Percentiles rank a stretch among this genome's conserved stretches.
Conservation (phyloP, 1,140 invertebrate species). For the Calliphora vicina region DNA sequence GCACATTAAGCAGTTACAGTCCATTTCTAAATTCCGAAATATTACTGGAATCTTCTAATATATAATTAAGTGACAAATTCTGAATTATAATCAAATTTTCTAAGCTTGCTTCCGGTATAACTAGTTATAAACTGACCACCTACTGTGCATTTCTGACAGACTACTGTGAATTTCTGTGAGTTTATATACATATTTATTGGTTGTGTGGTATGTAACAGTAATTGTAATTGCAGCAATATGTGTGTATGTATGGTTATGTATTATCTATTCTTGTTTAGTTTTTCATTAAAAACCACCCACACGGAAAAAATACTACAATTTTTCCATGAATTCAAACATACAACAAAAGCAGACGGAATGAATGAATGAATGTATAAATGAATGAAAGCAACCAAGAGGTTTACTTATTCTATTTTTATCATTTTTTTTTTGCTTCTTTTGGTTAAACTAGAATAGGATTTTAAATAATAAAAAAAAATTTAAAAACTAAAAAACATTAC, state of each 20-base stretch:
- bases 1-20: no score
- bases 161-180: neutral
- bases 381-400: neutral
- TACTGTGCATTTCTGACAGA: no score
- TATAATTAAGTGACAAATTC: no score
- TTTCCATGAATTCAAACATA: neutral
- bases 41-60: no score
- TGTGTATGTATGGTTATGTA: neutral
- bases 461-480: neutral
- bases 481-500: neutral
- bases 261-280: neutral
- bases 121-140: no score
- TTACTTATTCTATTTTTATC: no score
- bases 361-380: neutral
- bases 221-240: no score
- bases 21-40: no score
- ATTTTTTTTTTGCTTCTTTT: neutral
- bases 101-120: no score
- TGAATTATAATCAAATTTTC: no score
- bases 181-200: no score
- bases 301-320: neutral
- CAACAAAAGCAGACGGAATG: neutral
- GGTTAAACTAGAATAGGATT: neutral
- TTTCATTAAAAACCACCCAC: constrained; percentile 9
- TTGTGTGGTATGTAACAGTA: no score